Evolutionary conservation across 2,888 invertebrate species (phyloP), one percentile per base, ranked within the genome.

Genomic region (Drosophila greeni): DNA sequence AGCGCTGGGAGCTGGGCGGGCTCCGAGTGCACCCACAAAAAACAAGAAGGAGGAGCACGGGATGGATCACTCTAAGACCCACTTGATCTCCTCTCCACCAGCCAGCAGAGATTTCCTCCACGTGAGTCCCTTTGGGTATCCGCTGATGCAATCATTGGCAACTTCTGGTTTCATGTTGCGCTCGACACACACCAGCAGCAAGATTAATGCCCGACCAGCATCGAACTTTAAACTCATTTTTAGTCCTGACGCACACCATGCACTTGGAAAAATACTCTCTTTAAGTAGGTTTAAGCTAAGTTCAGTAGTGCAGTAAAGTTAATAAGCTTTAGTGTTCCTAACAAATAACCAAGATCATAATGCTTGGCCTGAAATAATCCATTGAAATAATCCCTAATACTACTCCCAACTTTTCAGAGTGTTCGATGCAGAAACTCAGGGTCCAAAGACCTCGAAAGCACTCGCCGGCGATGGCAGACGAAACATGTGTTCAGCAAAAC

Each of bases 141-240:
- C 37, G 26, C 64, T 62, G 49, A 36, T 37, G 62, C 53, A 65
- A 64, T 64, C 64, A 64, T 64, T 47, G 54, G 66, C 40, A 65
- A 65, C 45, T 66, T 47, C 45, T 66, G 66, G 64, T 66, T 54
- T 65, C 64, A 40, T 48, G 40, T 65, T 47, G 53, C 66, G 36
- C 40, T 48, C 36, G n/a, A 14, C 53, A 23, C 40, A 34, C 39
- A 20, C 16, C 18, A 45, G 36, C 18, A 37, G 36, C 66, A 65
- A 72, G 76, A 69, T 69, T 72, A 75, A 80, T 74, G 80, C 66
- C 66, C 66, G 71, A 70, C 60, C 72, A 58, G 65, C 60, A 64
- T 56, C 34, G 66, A 75, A 81, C 72, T 70, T 73, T 75, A 78
- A 80, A 83, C 78, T 78, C 65, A 69, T 75, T 81, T 78, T 78